Base-by-base conservation (phyloP, 2,113 vertebrate species). In the Pterocles orientalis region DNA sequence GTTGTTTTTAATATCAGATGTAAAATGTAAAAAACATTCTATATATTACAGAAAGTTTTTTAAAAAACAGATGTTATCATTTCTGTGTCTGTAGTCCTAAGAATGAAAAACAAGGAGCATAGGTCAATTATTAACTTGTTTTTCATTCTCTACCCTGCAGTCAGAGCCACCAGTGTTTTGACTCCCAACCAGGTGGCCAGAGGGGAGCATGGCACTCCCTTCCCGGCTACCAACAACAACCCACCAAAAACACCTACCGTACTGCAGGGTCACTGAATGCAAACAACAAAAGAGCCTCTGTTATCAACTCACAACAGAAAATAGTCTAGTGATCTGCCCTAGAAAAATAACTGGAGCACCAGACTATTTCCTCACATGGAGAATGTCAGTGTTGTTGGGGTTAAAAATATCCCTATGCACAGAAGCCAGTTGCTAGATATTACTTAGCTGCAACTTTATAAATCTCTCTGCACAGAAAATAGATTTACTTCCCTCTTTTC, bases 61-160 rank as follows among this genome's bases (percentile, higher is more conserved):
- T 43, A 17, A 81, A 86, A 85, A 97, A 80, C 78, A 97, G 85
- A 97, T 94, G 78, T 73, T 97, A 96, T 97, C 89, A 68, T 53
- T 94, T 94, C 89, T 85, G 29, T 78, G 60, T 87, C 88, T 94
- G 62, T 73, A 77, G 89, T 71, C 65, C 76, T 28, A 68, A 79
- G 77, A 85, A 94, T 61, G 61, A 91, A 93, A 97, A 97, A 92
- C 93, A 96, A 94, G 68, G 43, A 25, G 76, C 41, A 34, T 17
- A 78, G 54, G 75, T 94, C 88, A 97, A 95, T 88, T 84, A 96
- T 92, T 97, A 96, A 96, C 89, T 94, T 96, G 90, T 71, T 96
- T 95, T 96, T 86, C 93, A 73, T 3, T 3, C 31, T 93, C 25
- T 86, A 39, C 28, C 6, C 39, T 75, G 65, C 76, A 92, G 81